These are phyloP conservation scores for Plodia interpunctella DNA, from an alignment of 1,140 invertebrate species.

Conservation along the genomic window DNA sequence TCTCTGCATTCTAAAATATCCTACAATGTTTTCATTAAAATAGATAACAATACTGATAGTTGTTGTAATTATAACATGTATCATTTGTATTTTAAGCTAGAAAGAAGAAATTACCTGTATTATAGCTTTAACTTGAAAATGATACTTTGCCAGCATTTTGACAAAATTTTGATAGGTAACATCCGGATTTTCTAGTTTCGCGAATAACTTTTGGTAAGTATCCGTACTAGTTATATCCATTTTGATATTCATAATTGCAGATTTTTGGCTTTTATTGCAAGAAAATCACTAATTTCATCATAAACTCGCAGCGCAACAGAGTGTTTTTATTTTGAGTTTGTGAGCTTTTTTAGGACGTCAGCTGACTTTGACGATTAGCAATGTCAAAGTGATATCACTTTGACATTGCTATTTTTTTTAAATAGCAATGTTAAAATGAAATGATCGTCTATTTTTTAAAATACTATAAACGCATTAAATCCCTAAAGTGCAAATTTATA, in stretches of 20 bases:
- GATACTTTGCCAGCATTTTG: conserved; percentile 83
- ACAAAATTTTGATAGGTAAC: conserved; percentile 48
- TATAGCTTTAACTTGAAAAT: conserved; percentile 85
- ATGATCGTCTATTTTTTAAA: too few species aligned
- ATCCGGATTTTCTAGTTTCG: conserved; percentile 47
- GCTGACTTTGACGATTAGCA: background rate
- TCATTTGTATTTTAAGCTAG: conserved; percentile 3
- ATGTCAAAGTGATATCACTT: background rate
- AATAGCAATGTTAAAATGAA: too few species aligned
- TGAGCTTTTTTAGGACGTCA: background rate
- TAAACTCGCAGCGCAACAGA: too few species aligned
- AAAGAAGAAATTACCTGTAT: conserved; percentile 84
- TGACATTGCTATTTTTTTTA: too few species aligned
- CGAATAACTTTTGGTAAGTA: conserved; percentile 31
- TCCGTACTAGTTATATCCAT: conserved; percentile 31
- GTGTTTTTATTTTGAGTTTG: too few species aligned
- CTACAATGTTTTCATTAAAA: conserved; percentile 27
- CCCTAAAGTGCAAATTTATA: too few species aligned
- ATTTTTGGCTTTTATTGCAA: background rate
- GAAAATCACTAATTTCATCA: too few species aligned
- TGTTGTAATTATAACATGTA: too few species aligned
- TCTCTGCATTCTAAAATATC: conserved; percentile 78
- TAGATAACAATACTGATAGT: conserved; percentile 8
- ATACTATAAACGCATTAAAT: too few species aligned
- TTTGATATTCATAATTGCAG: conserved; percentile 32